phyloP scores from a whole-genome alignment of 2,113 vertebrate genomes.

The Microcebus griseorufus region DNA sequence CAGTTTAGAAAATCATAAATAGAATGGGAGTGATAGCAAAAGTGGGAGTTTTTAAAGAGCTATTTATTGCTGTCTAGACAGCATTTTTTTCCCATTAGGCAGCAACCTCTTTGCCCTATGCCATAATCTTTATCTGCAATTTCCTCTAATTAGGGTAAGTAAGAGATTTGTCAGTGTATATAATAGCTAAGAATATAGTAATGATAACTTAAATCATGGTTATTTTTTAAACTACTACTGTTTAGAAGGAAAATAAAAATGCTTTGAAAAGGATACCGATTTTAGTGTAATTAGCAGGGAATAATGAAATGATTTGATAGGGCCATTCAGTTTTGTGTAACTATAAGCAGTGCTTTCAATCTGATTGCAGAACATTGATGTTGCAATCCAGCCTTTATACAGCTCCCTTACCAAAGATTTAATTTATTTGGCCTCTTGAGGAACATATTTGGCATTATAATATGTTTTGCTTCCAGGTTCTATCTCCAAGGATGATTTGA shows the following conservation, averaged over 20 bases:
- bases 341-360: not conserved
- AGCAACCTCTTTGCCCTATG: not conserved
- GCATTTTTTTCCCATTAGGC: not conserved
- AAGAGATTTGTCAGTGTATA: not conserved
- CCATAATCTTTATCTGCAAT: not conserved
- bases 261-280: not conserved
- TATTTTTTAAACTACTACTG: not conserved
- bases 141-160: not conserved
- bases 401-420: slow-evolving; percentile 7
- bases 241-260: slow-evolving; percentile 26
- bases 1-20: not conserved
- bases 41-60: not conserved
- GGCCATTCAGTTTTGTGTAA: not conserved
- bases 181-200: not conserved
- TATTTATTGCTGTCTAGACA: not conserved
- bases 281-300: not conserved
- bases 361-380: not conserved
- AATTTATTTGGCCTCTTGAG: slow-evolving; percentile 38
- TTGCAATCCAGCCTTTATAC: not conserved
- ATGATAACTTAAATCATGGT: not conserved
- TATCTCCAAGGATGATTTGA: slow-evolving; percentile 40
- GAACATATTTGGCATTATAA: slow-evolving; percentile 12
- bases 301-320: not conserved
- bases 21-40: not conserved
- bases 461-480: slow-evolving; percentile 42